These are phyloP conservation scores for Pogonomyrmex californicus DNA, from an alignment of 1,140 invertebrate species.

Conservation along the genomic window DNA sequence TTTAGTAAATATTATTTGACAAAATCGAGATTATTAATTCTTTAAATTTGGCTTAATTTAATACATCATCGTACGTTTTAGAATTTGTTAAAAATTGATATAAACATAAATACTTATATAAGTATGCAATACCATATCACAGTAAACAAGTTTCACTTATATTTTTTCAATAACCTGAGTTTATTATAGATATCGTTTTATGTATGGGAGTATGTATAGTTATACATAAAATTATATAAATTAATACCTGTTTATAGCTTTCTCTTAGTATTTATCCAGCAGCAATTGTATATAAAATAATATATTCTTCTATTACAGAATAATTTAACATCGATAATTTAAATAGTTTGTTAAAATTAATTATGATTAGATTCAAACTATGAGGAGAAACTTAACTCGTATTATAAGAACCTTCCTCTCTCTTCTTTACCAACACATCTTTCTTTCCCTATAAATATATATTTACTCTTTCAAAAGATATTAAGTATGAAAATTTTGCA, in stretches of 20 bases:
- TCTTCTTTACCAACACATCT: neutral
- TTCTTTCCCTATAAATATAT: neutral
- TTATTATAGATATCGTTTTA: conserved; percentile 1
- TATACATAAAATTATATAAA: conserved; percentile 3
- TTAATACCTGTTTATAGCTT: neutral
- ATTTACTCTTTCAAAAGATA: neutral
- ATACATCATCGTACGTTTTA: too few species aligned
- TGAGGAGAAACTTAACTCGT: neutral
- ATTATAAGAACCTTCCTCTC: neutral
- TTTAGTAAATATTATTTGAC: neutral
- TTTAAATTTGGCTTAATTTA: neutral
- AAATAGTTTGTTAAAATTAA: neutral
- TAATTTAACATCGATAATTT: neutral
- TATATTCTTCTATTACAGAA: neutral
- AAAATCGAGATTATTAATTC: conserved; percentile 12
- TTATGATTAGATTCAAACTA: too few species aligned
- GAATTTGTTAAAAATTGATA: conserved; percentile 22
- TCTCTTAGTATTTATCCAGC: neutral
- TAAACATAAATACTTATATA: neutral
- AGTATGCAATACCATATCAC: neutral
- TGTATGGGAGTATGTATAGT: neutral
- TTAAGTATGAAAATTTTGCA: conserved; percentile 9
- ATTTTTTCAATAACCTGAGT: neutral
- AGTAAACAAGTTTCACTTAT: neutral
- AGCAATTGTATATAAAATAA: conserved; percentile 8